Evolutionary conservation across 2,113 vertebrate genomes (phyloP).

Genomic region (Baryphthengus martii): DNA sequence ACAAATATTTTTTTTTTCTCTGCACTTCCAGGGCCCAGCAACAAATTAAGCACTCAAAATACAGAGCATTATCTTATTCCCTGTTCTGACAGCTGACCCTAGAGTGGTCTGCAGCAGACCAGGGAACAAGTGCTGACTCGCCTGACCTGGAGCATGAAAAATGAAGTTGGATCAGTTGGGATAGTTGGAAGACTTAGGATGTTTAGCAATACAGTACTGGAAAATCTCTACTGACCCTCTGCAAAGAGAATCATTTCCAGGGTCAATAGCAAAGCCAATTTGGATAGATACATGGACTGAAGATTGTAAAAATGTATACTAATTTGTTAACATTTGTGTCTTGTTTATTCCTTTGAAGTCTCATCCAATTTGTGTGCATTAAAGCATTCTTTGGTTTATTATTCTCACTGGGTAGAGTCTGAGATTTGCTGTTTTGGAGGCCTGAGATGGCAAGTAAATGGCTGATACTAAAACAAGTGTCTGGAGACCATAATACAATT

Average conservation of each 20-base stretch:
- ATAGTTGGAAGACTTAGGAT: not conserved
- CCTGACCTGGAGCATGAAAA: not conserved
- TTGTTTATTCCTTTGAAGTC: not conserved
- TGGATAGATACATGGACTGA: not conserved
- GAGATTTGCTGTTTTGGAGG: not conserved
- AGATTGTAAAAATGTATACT: not conserved
- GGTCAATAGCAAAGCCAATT: not conserved
- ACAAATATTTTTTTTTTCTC: not conserved
- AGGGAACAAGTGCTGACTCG: not conserved
- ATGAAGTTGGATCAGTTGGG: not conserved
- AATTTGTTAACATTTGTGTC: not conserved
- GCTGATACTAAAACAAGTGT: not conserved
- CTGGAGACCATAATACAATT: not conserved
- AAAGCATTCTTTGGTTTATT: not conserved
- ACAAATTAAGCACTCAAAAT: not conserved
- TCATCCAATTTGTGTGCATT: not conserved
- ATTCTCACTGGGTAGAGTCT: not conserved
- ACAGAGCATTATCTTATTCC: not conserved
- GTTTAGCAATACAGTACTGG: not conserved
- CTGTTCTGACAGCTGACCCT: accelerated
- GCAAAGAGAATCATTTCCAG: not conserved
- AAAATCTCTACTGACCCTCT: not conserved
- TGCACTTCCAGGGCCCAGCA: not conserved
- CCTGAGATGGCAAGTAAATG: not conserved
- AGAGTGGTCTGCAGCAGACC: not conserved